A percentile compares a stretch with the other conserved stretches of the same genome.
These are phyloP conservation scores for Strigamia maritima DNA, from an alignment of 2,888 invertebrate genomes.

Conservation along the genomic window DNA sequence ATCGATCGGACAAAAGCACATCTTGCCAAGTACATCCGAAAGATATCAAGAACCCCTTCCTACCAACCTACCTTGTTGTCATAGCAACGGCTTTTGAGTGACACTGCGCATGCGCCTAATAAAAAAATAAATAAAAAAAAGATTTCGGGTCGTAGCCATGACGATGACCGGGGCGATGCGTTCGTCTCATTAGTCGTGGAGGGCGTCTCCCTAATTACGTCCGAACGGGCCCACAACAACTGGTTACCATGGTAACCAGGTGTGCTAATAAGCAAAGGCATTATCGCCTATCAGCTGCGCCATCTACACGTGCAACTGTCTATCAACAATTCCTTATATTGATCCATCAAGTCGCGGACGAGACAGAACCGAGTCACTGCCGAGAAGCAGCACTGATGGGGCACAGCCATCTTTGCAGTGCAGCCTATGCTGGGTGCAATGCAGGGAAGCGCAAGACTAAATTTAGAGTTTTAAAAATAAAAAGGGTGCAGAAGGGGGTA, in stretches of 20 bases:
- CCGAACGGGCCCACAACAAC: conserved; percentile 13
- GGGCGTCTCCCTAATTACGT: conserved; percentile 34
- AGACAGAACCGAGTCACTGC: no score
- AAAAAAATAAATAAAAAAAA: no score
- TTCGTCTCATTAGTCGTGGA: not conserved
- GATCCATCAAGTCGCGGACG: not conserved
- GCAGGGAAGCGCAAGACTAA: not conserved
- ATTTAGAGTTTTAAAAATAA: conserved; percentile 29
- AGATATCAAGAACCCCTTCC: not conserved
- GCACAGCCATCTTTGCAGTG: conserved; percentile 6
- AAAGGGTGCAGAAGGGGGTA: not conserved
- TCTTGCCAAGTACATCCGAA: conserved; percentile 2
- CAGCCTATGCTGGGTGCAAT: not conserved
- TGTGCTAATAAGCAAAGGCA: conserved; percentile 11
- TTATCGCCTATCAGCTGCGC: not conserved
- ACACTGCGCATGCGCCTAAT: conserved; percentile 18
- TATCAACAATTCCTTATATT: not conserved
- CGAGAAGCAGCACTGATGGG: no score
- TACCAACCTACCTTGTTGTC: not conserved
- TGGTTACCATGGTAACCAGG: not conserved
- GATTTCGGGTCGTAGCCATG: conserved; percentile 15
- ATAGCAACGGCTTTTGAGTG: not conserved
- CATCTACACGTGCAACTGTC: conserved; percentile 20
- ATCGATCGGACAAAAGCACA: not conserved
- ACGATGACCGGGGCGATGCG: not conserved